Evolutionary conservation across 2,888 invertebrate genomes (phyloP), one percentile per base, ranked within the genome.

Genomic region (Ctenicera cuprea): DNA sequence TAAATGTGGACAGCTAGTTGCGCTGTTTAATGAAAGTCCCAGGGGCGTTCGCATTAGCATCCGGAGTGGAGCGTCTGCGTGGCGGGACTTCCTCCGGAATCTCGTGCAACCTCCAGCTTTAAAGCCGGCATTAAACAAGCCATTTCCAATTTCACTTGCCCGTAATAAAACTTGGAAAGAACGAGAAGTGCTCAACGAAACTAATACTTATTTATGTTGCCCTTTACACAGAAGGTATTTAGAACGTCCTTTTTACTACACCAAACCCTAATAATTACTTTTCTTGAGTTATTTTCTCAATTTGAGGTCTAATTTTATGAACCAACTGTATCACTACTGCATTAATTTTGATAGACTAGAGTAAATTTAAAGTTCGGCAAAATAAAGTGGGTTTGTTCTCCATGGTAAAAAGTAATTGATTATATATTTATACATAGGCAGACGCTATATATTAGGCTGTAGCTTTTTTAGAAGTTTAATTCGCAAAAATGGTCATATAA

Each of bases 1-100:
- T 83, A 81, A 84, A 84, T 82, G 83, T 82, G 83, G 84, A 83
- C 83, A 83, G 84, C 83, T 82, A 85, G 83, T 85, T 84, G 85
- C 84, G 83, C 85, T 85, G 85, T 85, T 85, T 85, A 85, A 85
- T 85, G 85, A 85, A 84, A 83, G 83, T 84, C 85, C 83, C 83
- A 74, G 75, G 82, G 82, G 85, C 79, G 79, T 81, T 81, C 82
- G 82, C 82, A 85, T 86, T 86, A 85, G 83, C 84, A 85, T 85
- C 83, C 83, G 81, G 80, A 78, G 78, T 76, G 75, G 74, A 76
- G 76, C 77, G 73, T 77, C 74, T 66, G 79, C 64, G 77, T 74
- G 73, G 48, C 74, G 68, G 80, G 80, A 83, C 82, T 81, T 83
- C 83, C 82, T 79, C 80, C 80, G 80, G 81, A 80, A 78, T 77